These are phyloP conservation scores for Artemisiospiza belli DNA, from an alignment of 2,113 vertebrate genomes.

Conservation along the genomic window DNA sequence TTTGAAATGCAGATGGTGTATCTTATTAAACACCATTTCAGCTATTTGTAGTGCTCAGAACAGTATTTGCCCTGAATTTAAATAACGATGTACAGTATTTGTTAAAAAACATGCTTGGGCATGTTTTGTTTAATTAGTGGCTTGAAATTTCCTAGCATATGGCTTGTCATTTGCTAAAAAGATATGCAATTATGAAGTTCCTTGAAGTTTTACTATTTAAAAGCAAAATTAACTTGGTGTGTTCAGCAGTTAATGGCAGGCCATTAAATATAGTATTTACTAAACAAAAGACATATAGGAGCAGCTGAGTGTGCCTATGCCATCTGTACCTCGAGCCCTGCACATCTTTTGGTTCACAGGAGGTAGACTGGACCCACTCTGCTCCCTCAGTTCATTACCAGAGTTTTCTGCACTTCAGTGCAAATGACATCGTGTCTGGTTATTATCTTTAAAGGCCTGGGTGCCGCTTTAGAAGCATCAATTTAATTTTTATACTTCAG, in stretches of 20 bases:
- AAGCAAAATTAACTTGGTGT: conserved; percentile 17
- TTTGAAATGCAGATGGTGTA: conserved; percentile 69
- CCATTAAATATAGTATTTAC: conserved; percentile 48
- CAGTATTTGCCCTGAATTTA: conserved; percentile 65
- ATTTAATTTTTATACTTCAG: conserved; percentile 27
- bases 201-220: conserved; percentile 56
- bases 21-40: conserved; percentile 62
- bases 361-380: not conserved
- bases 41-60: conserved; percentile 41
- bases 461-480: conserved; percentile 14
- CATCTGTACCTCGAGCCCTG: not conserved
- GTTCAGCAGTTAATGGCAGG: not conserved
- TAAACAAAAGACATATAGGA: conserved; percentile 16
- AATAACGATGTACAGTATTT: conserved; percentile 63
- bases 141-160: conserved; percentile 72
- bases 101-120: conserved; percentile 64
- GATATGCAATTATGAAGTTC: conserved; percentile 50
- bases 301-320: not conserved
- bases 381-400: conserved; percentile 5
- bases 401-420: not conserved
- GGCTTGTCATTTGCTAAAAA: conserved; percentile 67
- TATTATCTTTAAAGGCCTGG: conserved; percentile 45
- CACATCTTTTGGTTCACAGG: not conserved
- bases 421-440: not conserved
- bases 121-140: conserved; percentile 75